phyloP scores from a whole-genome alignment of 1,140 invertebrate genomes.

The Drosophila pseudoobscura region DNA sequence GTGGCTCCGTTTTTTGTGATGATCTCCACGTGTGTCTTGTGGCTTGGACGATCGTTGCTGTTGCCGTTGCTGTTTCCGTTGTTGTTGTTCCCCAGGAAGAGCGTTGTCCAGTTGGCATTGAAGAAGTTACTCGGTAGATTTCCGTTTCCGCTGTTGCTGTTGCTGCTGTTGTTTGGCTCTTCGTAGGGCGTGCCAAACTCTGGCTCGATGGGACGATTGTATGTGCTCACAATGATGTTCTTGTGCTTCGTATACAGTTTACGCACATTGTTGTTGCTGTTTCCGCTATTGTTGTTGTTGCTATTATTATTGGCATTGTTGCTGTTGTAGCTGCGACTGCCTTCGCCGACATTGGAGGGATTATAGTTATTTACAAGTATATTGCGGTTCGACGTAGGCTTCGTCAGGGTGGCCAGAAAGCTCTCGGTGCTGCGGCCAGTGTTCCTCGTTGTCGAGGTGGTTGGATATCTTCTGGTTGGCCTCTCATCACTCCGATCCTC shows the following conservation, averaged over 20 bases:
- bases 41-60: slow-evolving; percentile 84
- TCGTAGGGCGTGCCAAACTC: slow-evolving; percentile 72
- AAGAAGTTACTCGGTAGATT: slow-evolving; percentile 80
- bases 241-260: slow-evolving; percentile 81
- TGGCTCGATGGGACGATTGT: slow-evolving; percentile 72
- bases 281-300: slow-evolving; percentile 44
- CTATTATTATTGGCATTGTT: slow-evolving; percentile 52
- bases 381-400: slow-evolving; percentile 77
- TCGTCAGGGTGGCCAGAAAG: slow-evolving; percentile 68
- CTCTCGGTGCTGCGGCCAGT: slow-evolving; percentile 69
- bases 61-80: slow-evolving; percentile 9
- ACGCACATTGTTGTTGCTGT: slow-evolving; percentile 61
- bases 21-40: slow-evolving; percentile 86
- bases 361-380: slow-evolving; percentile 83
- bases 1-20: slow-evolving; percentile 86
- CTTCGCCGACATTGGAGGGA: slow-evolving; percentile 75
- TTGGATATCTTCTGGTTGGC: slow-evolving; percentile 24
- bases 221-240: slow-evolving; percentile 83
- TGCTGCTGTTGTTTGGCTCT: slow-evolving; percentile 64
- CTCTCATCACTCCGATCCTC: slow-evolving; percentile 62
- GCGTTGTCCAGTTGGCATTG: slow-evolving; percentile 82
- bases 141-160: slow-evolving; percentile 78
- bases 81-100: slow-evolving; percentile 63
- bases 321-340: slow-evolving; percentile 68
- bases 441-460: slow-evolving; percentile 50